Conservation (phyloP, 2,797 vertebrate species). For the Tamandua tetradactyla region DNA sequence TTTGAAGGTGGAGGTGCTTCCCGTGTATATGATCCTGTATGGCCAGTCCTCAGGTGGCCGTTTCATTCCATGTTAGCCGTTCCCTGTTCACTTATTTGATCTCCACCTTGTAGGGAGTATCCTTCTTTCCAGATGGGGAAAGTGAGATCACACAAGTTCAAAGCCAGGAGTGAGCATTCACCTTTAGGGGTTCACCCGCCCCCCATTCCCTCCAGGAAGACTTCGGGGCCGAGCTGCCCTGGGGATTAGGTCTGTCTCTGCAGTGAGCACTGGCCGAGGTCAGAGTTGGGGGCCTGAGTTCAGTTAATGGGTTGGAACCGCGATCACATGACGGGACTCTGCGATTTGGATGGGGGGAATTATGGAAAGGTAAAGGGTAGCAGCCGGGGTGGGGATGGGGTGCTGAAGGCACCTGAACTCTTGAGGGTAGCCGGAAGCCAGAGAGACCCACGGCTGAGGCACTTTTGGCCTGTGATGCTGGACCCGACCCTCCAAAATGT, state of each 20-base stretch:
- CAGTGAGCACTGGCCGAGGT: neutral
- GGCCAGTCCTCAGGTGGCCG: neutral
- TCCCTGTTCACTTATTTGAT: neutral
- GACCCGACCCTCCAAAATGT: no score
- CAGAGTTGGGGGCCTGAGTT: neutral
- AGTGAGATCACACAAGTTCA: neutral
- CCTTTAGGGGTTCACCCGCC: neutral
- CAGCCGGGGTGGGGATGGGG: neutral
- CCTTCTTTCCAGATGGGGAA: neutral
- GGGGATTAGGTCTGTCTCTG: neutral
- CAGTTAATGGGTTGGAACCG: neutral
- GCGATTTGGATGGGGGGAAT: no score
- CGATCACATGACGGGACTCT: neutral
- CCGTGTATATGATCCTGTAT: rapidly evolving
- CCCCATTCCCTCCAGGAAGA: neutral
- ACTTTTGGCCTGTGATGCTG: neutral
- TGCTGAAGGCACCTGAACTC: neutral
- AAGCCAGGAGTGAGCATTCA: neutral
- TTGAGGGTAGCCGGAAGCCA: neutral
- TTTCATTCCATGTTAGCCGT: no score
- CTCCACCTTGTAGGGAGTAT: neutral
- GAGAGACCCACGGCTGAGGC: neutral
- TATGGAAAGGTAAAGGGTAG: neutral
- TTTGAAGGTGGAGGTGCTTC: neutral
- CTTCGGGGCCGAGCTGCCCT: neutral